These are phyloP conservation scores for Exephanes ischioxanthus DNA, from an alignment of 2,888 invertebrate genomes.

Conservation along the genomic window DNA sequence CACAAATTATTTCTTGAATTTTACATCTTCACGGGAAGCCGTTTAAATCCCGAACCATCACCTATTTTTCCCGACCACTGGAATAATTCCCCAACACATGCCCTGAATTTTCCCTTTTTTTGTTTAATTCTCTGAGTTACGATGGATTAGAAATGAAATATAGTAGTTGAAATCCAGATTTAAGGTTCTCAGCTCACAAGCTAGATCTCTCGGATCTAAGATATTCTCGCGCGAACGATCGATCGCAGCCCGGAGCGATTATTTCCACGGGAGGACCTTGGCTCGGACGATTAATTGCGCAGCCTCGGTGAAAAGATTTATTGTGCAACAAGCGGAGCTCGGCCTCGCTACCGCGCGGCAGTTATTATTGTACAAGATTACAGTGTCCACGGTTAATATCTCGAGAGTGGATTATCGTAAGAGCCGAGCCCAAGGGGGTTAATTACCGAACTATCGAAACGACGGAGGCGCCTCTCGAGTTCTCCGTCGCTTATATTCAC, in stretches of 20 bases:
- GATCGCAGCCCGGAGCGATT: conserved; percentile 34
- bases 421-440: conserved; percentile 54
- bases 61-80: no score
- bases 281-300: conserved; percentile 29
- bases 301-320: conserved; percentile 25
- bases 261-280: conserved; percentile 39
- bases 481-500: conserved; percentile 26
- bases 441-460: conserved; percentile 67
- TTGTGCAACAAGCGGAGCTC: conserved; percentile 23
- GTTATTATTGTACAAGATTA: conserved; percentile 5
- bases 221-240: conserved; percentile 35
- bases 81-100: no score
- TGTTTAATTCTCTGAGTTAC: no score
- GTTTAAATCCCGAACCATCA: no score
- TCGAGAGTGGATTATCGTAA: conserved; percentile 47
- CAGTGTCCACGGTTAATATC: conserved; percentile 29
- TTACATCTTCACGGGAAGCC: no score
- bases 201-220: background rate
- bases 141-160: no score
- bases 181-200: background rate
- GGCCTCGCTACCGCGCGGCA: background rate
- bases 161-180: background rate
- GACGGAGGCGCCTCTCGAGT: conserved; percentile 48
- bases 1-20: no score
- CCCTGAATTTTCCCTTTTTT: no score